Evolutionary conservation across 2,888 invertebrate genomes (phyloP).

Genomic region (Hydropsyche betteni): DNA sequence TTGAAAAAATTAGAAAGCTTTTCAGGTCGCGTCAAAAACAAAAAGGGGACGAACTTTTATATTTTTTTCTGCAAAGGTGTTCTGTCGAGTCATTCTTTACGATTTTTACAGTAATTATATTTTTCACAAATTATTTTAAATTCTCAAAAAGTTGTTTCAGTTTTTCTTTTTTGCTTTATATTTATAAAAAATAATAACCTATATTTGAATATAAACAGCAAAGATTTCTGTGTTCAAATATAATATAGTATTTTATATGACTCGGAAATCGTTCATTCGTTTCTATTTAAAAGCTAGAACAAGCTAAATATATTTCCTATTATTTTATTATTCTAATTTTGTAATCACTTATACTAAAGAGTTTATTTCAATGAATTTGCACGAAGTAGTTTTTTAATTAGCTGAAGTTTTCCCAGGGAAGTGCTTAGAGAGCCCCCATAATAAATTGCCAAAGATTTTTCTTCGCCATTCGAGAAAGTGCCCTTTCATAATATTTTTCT

Average conservation of each 20-base stretch:
- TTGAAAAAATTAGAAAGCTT: conserved; percentile 26
- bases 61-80: conserved; percentile 42
- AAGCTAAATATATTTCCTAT: too few relatives aligned
- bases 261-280: too few relatives aligned
- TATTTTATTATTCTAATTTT: not conserved
- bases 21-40: conserved; percentile 40
- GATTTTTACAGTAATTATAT: not conserved
- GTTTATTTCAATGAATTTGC: conserved; percentile 15
- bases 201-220: too few relatives aligned
- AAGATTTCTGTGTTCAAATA: too few relatives aligned
- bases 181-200: too few relatives aligned
- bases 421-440: conserved; percentile 34
- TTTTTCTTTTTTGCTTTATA: too few relatives aligned
- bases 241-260: too few relatives aligned
- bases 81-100: conserved; percentile 17
- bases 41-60: conserved; percentile 42
- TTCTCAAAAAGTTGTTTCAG: too few relatives aligned
- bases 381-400: conserved; percentile 39
- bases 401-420: conserved; percentile 25
- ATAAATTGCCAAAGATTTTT: conserved; percentile 40
- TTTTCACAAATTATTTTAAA: too few relatives aligned
- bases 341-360: not conserved
- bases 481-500: conserved; percentile 36
- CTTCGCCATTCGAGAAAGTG: conserved; percentile 33
- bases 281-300: too few relatives aligned